A percentile compares a stretch with the other conserved stretches of the same genome.
phyloP scores from a whole-genome alignment of 2,888 invertebrate species.

The Nebria brevicollis region DNA sequence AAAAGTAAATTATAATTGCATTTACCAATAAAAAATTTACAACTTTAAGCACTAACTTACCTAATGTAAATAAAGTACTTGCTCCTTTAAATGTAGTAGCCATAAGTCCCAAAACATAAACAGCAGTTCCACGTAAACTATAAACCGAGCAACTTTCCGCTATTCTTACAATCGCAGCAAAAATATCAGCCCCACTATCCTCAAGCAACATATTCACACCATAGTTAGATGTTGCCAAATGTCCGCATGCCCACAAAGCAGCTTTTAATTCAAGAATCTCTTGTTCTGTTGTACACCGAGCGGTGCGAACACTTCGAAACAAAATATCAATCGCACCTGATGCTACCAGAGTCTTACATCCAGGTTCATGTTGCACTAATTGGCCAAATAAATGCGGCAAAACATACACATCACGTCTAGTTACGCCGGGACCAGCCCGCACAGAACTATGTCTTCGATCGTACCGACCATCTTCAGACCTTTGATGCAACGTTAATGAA shows the following conservation, averaged over 20 bases:
- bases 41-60: constrained; percentile 60
- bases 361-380: constrained; percentile 75
- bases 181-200: constrained; percentile 59
- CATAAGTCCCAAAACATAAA: constrained; percentile 87
- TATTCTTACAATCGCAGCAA: constrained; percentile 69
- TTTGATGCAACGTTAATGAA: constrained; percentile 84
- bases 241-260: constrained; percentile 89
- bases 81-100: constrained; percentile 87
- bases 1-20: constrained; percentile 2
- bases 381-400: constrained; percentile 88
- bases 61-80: constrained; percentile 77
- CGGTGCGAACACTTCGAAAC: constrained; percentile 57
- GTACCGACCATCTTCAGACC: constrained; percentile 81
- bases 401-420: constrained; percentile 65
- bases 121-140: constrained; percentile 88
- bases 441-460: constrained; percentile 74
- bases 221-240: constrained; percentile 79
- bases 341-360: constrained; percentile 67
- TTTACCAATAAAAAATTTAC: background rate
- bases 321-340: constrained; percentile 34
- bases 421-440: constrained; percentile 65
- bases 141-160: constrained; percentile 86
- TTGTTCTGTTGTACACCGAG: constrained; percentile 71
- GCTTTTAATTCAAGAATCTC: constrained; percentile 85
- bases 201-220: constrained; percentile 78